These are phyloP conservation scores for Rhadina sibilatrix DNA, from an alignment of 2,113 vertebrate species.

Conservation along the genomic window DNA sequence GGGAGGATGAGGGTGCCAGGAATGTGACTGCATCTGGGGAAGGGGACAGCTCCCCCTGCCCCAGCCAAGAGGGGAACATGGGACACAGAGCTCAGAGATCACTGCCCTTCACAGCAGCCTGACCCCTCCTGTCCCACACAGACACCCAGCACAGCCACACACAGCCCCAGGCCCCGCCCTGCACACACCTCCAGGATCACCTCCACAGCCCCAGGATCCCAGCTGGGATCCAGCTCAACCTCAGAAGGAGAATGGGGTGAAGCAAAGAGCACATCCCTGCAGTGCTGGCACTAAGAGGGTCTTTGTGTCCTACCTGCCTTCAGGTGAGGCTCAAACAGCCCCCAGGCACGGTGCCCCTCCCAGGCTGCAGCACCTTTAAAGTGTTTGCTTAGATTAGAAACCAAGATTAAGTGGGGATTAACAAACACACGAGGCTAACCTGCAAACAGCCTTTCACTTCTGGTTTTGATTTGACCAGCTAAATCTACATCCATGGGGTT, in stretches of 20 bases:
- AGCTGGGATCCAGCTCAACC: background rate
- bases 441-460: slow-evolving; percentile 14
- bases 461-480: background rate
- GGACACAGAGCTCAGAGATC: background rate
- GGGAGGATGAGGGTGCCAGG: background rate
- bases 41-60: background rate
- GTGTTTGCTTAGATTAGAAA: slow-evolving; percentile 3
- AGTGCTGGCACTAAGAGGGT: fast-evolving
- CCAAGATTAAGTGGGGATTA: slow-evolving; percentile 33
- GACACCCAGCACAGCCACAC: too few relatives aligned
- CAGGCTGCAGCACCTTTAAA: background rate
- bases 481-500: fast-evolving
- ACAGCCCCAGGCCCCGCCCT: background rate
- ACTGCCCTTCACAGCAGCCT: background rate
- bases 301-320: background rate
- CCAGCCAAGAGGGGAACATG: background rate
- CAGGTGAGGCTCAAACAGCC: background rate
- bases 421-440: background rate
- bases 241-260: background rate
- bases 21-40: background rate
- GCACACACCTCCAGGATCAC: background rate
- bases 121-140: background rate
- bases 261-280: background rate
- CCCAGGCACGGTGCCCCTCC: background rate
- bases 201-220: background rate